These are phyloP conservation scores for Camelus dromedarius DNA, from an alignment of 2,113 vertebrate genomes.

Conservation along the genomic window DNA sequence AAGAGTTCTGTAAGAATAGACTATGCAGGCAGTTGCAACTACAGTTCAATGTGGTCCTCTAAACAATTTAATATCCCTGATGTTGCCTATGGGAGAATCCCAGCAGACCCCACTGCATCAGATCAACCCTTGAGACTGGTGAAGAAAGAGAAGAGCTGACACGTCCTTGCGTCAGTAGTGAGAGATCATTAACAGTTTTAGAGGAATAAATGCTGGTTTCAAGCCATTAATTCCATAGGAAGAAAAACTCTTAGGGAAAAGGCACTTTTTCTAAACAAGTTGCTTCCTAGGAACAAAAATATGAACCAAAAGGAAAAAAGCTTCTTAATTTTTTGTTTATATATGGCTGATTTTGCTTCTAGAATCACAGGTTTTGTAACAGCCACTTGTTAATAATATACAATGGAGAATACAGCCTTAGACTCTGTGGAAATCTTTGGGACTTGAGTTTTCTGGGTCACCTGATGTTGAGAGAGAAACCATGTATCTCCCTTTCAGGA, in stretches of 20 bases:
- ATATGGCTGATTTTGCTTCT: background rate
- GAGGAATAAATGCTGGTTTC: conserved; percentile 39
- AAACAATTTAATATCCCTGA: background rate
- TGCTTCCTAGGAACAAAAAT: conserved; percentile 43
- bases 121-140: background rate
- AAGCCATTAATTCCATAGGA: background rate
- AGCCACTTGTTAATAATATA: background rate
- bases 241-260: conserved; percentile 21
- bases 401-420: background rate
- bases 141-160: background rate
- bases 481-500: conserved; percentile 29
- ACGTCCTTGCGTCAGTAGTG: background rate
- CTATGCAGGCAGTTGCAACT: background rate
- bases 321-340: background rate
- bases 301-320: conserved; percentile 22
- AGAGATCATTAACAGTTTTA: background rate
- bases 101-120: background rate
- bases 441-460: conserved; percentile 26
- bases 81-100: background rate
- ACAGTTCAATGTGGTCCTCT: background rate
- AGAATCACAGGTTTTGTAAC: background rate
- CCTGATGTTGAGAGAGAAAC: background rate
- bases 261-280: background rate
- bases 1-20: background rate
- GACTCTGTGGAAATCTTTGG: background rate